Conservation (phyloP, 2,888 invertebrate species). For the Tholera decimalis region DNA sequence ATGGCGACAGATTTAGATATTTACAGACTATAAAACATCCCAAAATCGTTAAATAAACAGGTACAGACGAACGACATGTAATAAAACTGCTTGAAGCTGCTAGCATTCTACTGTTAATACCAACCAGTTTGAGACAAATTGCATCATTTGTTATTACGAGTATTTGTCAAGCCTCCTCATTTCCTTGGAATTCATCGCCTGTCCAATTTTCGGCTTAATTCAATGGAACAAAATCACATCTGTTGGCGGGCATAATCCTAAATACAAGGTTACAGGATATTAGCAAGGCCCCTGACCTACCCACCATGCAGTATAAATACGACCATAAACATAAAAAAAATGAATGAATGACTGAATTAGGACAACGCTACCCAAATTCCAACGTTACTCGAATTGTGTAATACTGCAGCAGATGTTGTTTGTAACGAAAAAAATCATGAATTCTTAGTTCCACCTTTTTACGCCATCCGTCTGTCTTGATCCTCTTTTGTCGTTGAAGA, state of each 20-base stretch:
- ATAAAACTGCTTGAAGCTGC: constrained; percentile 32
- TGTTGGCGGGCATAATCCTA: constrained; percentile 42
- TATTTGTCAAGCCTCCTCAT: constrained; percentile 15
- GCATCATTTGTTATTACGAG: constrained; percentile 8
- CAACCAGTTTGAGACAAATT: neutral
- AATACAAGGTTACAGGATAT: constrained; percentile 69
- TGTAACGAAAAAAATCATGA: constrained; percentile 63
- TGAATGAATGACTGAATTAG: constrained; percentile 61
- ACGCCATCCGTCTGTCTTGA: constrained; percentile 36
- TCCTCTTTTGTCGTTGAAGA: constrained; percentile 44
- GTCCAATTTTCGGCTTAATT: constrained; percentile 35
- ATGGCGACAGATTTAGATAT: constrained; percentile 21
- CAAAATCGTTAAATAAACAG: constrained; percentile 32
- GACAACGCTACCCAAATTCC: constrained; percentile 60
- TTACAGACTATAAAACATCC: constrained; percentile 19
- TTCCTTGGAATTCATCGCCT: constrained; percentile 18
- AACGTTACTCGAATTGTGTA: constrained; percentile 64
- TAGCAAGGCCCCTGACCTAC: constrained; percentile 61
- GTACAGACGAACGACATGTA: constrained; percentile 23
- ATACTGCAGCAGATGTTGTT: constrained; percentile 71
- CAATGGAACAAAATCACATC: constrained; percentile 39
- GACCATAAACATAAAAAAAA: constrained; percentile 25
- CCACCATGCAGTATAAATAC: constrained; percentile 47
- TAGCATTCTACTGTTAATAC: constrained; percentile 22
- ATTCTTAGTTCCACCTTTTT: constrained; percentile 52